Evolutionary conservation across 2,797 vertebrate genomes (phyloP).

Genomic region (Glyptemys insculpta): DNA sequence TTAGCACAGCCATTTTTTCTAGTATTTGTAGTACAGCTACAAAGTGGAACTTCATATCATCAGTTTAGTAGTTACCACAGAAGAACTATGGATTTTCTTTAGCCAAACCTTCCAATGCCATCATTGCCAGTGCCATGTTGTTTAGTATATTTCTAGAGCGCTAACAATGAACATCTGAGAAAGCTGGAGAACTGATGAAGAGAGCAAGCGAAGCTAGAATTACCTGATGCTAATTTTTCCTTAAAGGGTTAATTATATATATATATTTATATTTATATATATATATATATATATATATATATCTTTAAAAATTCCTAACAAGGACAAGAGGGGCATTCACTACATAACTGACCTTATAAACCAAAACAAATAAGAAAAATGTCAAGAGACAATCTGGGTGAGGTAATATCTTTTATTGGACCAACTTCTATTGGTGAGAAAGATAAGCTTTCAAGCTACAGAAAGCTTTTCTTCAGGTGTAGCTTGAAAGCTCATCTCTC

Average conservation of each 20-base stretch:
- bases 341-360: not conserved
- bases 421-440: too few relatives aligned
- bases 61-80: not conserved
- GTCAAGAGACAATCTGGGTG: not conserved
- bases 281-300: too few relatives aligned
- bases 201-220: not conserved
- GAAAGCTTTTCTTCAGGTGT: not conserved
- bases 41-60: not conserved
- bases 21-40: not conserved
- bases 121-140: not conserved
- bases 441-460: too few relatives aligned
- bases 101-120: not conserved
- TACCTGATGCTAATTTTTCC: not conserved
- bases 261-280: too few relatives aligned
- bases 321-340: not conserved
- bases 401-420: too few relatives aligned
- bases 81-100: not conserved
- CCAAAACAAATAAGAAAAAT: not conserved
- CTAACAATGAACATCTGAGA: rapidly evolving
- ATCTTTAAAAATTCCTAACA: not conserved
- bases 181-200: rapidly evolving
- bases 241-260: not conserved
- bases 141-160: not conserved
- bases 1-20: not conserved
- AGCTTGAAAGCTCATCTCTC: not conserved